These are phyloP conservation scores for Ahaetulla prasina DNA, from an alignment of 2,113 vertebrate species.

Conservation along the genomic window DNA sequence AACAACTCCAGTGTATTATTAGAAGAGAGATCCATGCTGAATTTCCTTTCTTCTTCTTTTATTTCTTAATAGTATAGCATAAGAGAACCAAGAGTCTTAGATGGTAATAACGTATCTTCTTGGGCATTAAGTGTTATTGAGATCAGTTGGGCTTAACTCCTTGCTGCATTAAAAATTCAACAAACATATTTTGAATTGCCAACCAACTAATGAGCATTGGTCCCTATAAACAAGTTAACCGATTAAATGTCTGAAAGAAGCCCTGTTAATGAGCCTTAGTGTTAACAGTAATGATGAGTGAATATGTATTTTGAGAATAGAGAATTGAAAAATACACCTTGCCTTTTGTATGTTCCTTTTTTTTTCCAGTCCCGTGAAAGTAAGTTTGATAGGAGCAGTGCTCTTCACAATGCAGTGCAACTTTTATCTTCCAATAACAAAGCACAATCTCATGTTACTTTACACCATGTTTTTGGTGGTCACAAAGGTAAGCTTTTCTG, in stretches of 20 bases:
- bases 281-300: not conserved
- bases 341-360: conserved; percentile 49
- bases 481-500: conserved; percentile 80
- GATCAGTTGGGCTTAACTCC: not conserved
- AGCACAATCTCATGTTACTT: conserved; percentile 84
- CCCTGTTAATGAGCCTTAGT: not conserved
- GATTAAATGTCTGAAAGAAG: not conserved
- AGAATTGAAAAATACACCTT: conserved; percentile 14
- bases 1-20: not conserved
- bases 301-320: not conserved
- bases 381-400: conserved; percentile 87
- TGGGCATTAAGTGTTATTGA: not conserved
- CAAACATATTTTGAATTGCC: not conserved
- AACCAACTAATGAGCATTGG: not conserved
- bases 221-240: not conserved
- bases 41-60: no score
- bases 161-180: not conserved
- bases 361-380: conserved; percentile 83
- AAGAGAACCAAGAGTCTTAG: not conserved
- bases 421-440: conserved; percentile 77
- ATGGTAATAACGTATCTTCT: not conserved
- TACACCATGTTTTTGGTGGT: conserved; percentile 85
- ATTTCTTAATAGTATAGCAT: not conserved
- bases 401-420: conserved; percentile 87
- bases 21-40: not conserved